Percentiles rank a stretch among this genome's conserved stretches.
Evolutionary conservation across 2,888 invertebrate genomes (phyloP).

Genomic region (Andrena camellia): DNA sequence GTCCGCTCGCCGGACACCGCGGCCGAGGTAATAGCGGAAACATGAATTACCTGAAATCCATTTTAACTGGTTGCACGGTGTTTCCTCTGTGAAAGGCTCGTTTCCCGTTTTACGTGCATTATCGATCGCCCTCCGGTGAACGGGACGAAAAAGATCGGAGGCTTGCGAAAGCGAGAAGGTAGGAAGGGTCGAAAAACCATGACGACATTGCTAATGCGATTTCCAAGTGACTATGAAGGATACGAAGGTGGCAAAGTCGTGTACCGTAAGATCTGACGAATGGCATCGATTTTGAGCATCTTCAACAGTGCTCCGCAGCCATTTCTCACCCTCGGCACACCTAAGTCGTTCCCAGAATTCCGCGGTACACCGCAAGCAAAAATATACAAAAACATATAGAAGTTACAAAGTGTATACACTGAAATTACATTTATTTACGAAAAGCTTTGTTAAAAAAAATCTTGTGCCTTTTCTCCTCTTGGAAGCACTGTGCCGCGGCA

Average conservation of each 20-base stretch:
- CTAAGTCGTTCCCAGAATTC: too few relatives aligned
- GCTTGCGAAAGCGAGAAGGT: slow-evolving; percentile 40
- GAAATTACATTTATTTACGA: too few relatives aligned
- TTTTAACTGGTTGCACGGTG: slow-evolving; percentile 49
- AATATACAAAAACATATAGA: too few relatives aligned
- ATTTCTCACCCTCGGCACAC: too few relatives aligned
- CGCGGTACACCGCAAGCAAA: too few relatives aligned
- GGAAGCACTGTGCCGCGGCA: too few relatives aligned
- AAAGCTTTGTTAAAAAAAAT: too few relatives aligned
- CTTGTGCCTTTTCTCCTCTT: too few relatives aligned
- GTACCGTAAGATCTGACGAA: too few relatives aligned
- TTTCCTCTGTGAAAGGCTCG: slow-evolving; percentile 62
- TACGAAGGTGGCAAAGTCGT: not conserved
- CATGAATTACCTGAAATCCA: slow-evolving; percentile 65
- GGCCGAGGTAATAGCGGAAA: slow-evolving; percentile 57
- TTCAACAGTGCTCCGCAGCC: too few relatives aligned
- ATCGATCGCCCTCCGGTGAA: slow-evolving; percentile 57
- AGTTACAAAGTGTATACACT: too few relatives aligned
- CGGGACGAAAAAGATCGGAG: slow-evolving; percentile 50
- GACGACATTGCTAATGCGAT: slow-evolving; percentile 20
- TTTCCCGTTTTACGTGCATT: slow-evolving; percentile 60
- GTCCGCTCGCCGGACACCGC: slow-evolving; percentile 44
- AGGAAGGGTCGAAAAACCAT: slow-evolving; percentile 31
- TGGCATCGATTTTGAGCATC: too few relatives aligned
- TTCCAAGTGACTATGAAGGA: not conserved